Evolutionary conservation across 2,888 invertebrate genomes (phyloP), one percentile per base, ranked within the genome.

Genomic region (Pachycephus smyrnensis): DNA sequence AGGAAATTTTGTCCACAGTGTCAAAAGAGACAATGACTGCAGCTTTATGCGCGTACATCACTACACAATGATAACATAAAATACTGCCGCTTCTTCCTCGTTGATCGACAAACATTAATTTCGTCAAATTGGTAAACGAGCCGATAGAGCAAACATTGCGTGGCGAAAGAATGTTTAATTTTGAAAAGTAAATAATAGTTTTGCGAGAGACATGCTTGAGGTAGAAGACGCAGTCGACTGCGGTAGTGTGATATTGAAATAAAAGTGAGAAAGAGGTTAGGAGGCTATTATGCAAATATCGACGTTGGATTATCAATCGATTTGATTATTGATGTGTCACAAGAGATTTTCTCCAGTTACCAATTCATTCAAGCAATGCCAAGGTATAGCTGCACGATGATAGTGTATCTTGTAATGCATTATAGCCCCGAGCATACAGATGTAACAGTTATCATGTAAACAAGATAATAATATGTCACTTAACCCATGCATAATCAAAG

Each of bases 161-260:
- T 9, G 9, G 23, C 9, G 6, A 9, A 55, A 55, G 55, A 55
- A 9, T 9, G 9, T 23, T 55, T 55, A 9, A 9, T 55, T 55
- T 23, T 55, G 2, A 2, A 71, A 11, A 33, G 15, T 12, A 0
- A 31, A 71, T 12, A 31, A 32, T 3, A 71, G 71, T 12, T 71
- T 31, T 71, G 12, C 32, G 31, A 71, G 31, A 71, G 71, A 71
- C 88, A 86, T 88, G 88, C 86, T 86, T 82, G 83, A 86, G 81
- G 76, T 81, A 83, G 81, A 83, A 84, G 80, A 84, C 82, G 84
- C 84, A 86, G 81, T 80, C 69, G 55, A 23, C 23, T 23, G 55
- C 55, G 23, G 9, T 55, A 9, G 55, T 55, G 36, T 77, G 55
- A 69, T 31, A 12, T 33, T 73, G 9, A 30, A 75, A 36, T 75